Evolutionary conservation across 2,888 invertebrate species (phyloP), one percentile per base, ranked within the genome.

Genomic region (Drosophila peninsularis): DNA sequence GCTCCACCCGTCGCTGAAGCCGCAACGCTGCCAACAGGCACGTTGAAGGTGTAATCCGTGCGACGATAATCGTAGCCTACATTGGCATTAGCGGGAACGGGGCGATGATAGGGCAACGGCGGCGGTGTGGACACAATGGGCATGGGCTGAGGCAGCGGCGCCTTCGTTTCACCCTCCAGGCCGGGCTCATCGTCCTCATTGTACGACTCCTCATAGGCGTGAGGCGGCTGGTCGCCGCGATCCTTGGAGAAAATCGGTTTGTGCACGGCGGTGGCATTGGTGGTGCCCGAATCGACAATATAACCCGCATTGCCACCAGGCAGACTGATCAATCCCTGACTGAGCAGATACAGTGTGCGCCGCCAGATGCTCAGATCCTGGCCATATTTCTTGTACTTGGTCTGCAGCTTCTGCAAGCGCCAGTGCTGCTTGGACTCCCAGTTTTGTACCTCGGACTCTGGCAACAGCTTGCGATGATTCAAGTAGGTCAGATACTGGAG

Each of bases 141-240:
- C 3, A 63, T 9, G 50, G 78, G 68, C 7, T 9, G 34, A 0
- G 50, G 50, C 21, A 80, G 75, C 0, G 71, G 71, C 6, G 52
- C 1, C 34, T 53, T 78, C 1, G 89, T 71, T 27, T 82, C 82
- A 14, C 82, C 89, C 37, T 86, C 90, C 9, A 92, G 69, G 0
- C 90, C 90, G 0, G 92, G 91, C 49, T 92, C 92, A 17, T 90
- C 86, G 0, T 87, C 86, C 0, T 83, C 84, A 6, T 90, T 90
- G n/a, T 85, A 75, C 5, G 83, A 80, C 39, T 92, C 92, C 14
- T 91, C 90, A 44, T 88, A 91, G 0, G 79, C 69, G 67, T 92
- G 88, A 0, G 93, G 92, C 1, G 92, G 92, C 54, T 92, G 93
- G 78, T 92, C 92, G 0, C 92, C 92, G 14, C 92, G 91, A 75